Evolutionary conservation across 2,113 vertebrate species (phyloP).

Genomic region (Macheiramphus alcinus): DNA sequence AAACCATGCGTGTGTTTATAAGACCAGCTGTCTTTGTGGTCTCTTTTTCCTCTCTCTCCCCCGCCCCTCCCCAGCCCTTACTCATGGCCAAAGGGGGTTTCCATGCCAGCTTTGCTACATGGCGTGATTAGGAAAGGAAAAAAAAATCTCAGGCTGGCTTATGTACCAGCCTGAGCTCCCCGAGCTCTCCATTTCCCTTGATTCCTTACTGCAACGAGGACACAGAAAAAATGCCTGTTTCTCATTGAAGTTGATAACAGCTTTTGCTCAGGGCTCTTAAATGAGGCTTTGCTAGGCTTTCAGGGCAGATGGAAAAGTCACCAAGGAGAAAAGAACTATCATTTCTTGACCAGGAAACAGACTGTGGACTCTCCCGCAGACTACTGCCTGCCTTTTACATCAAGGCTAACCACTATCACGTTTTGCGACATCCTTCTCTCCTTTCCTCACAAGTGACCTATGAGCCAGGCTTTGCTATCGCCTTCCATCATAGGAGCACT

Average conservation of each 20-base stretch:
- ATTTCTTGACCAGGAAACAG: slow-evolving; percentile 2
- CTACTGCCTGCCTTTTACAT: background rate
- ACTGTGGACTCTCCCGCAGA: background rate
- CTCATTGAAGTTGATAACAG: background rate
- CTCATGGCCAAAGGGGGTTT: background rate
- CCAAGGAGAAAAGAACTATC: background rate
- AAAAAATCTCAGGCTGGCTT: background rate
- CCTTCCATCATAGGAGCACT: background rate
- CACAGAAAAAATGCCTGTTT: background rate
- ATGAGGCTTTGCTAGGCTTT: slow-evolving; percentile 5
- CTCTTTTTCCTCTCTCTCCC: background rate
- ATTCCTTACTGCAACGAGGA: background rate
- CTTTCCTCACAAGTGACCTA: background rate
- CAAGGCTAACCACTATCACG: background rate
- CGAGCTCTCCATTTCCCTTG: background rate
- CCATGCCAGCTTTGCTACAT: background rate
- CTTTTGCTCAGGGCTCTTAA: slow-evolving; percentile 6
- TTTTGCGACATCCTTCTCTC: background rate
- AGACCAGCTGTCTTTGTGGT: slow-evolving; percentile 44
- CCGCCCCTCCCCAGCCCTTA: background rate
- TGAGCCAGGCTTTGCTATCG: background rate
- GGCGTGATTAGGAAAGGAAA: background rate
- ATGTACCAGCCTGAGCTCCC: background rate
- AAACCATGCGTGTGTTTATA: slow-evolving; percentile 32
- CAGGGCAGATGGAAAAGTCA: slow-evolving; percentile 12